Evolutionary conservation across 2,113 vertebrate genomes (phyloP).

Genomic region (Clarias magur): DNA sequence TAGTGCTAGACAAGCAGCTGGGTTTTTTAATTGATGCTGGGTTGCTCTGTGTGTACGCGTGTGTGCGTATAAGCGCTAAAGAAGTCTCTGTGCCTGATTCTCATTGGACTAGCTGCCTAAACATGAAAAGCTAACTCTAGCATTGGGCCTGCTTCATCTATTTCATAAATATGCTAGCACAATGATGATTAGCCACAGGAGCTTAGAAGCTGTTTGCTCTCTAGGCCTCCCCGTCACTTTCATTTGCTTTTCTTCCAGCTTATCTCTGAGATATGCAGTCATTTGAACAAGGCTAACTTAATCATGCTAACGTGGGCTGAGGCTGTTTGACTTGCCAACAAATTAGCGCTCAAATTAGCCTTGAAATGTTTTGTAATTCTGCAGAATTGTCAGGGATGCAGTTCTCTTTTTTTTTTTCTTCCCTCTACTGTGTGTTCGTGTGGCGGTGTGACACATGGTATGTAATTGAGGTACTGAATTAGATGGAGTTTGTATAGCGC

Average conservation of each 20-base stretch:
- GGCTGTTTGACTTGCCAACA: conserved; percentile 57
- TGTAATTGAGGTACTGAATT: background rate
- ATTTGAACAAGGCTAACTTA: conserved; percentile 55
- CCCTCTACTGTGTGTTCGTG: conserved; percentile 9
- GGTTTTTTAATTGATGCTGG: conserved; percentile 46
- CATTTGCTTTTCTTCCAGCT: conserved; percentile 53
- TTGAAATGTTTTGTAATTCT: conserved; percentile 48
- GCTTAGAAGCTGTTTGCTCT: conserved; percentile 51
- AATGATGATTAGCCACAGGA: conserved; percentile 46
- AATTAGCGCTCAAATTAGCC: conserved; percentile 55
- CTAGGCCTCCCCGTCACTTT: conserved; percentile 39
- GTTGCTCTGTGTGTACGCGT: conserved; percentile 32
- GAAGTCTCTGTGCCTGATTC: conserved; percentile 20
- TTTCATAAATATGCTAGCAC: conserved; percentile 51
- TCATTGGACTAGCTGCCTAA: conserved; percentile 22
- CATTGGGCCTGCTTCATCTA: conserved; percentile 15
- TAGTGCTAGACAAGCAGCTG: conserved; percentile 39
- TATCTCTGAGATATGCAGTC: conserved; percentile 48
- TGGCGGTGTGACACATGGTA: conserved; percentile 9
- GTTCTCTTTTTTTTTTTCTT: conserved; percentile 16
- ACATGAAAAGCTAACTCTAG: conserved; percentile 22
- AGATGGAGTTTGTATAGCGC: background rate
- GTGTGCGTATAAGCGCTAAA: conserved; percentile 15
- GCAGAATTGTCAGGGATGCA: conserved; percentile 36
- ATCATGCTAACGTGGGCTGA: conserved; percentile 53